Evolutionary conservation across 2,113 vertebrate genomes (phyloP).

Genomic region (Oxygymnocypris stewartii): DNA sequence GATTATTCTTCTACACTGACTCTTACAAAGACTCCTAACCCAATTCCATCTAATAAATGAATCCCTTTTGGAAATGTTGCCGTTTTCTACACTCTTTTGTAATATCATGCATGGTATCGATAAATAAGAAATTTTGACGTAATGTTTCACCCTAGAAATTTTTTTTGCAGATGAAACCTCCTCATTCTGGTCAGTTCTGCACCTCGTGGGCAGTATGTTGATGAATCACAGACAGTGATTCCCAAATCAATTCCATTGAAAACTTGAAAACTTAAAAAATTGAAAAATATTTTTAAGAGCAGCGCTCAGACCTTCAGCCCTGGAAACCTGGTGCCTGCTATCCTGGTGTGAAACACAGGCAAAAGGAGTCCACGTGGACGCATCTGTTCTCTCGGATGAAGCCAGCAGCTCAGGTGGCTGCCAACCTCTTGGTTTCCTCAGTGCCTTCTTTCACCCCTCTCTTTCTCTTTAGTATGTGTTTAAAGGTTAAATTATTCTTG

Average conservation of each 20-base stretch:
- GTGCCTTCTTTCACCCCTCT: constrained; percentile 19
- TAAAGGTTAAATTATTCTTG: constrained; percentile 20
- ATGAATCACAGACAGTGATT: not conserved
- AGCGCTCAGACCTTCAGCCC: not conserved
- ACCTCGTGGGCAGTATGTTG: not conserved
- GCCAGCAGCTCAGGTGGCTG: not conserved
- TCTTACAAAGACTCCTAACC: not conserved
- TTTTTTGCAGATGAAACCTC: not conserved
- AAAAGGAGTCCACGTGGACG: constrained; percentile 28
- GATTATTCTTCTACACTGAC: not conserved
- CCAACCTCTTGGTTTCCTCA: constrained; percentile 15
- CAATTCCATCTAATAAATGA: constrained; percentile 26
- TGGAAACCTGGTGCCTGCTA: constrained; percentile 5
- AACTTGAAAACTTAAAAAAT: too few species aligned
- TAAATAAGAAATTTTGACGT: too few species aligned
- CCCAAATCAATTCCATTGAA: not conserved
- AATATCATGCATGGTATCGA: not conserved
- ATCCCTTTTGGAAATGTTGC: constrained; percentile 17
- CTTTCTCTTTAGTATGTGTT: constrained; percentile 26
- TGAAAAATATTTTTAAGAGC: constrained; percentile 16
- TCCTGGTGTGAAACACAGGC: constrained; percentile 1
- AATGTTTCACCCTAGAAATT: not conserved
- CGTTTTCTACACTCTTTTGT: not conserved
- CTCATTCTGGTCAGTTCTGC: not conserved
- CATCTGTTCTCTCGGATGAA: not conserved